Evolutionary conservation across 2,888 invertebrate genomes (phyloP).

Genomic region (Zygothrica quintamaculata): DNA sequence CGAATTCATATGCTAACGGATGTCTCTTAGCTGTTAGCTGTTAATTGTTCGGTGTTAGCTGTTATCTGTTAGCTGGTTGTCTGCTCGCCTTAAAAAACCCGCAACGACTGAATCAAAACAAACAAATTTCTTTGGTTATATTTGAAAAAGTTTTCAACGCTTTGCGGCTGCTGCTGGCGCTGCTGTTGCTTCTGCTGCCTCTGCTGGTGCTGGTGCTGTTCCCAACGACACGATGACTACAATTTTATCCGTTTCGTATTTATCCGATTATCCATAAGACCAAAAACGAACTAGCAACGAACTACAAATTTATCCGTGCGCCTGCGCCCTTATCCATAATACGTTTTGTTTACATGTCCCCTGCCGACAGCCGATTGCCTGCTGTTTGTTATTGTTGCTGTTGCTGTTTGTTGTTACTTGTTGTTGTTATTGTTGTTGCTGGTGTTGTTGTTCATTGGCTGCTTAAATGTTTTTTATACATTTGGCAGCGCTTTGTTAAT

Average conservation of each 20-base stretch:
- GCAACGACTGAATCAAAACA: constrained; percentile 83
- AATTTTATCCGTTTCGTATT: constrained; percentile 45
- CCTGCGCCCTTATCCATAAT: constrained; percentile 42
- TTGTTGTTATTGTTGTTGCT: constrained; percentile 15
- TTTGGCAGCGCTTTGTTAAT: constrained; percentile 52
- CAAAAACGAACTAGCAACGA: background rate
- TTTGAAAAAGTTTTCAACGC: constrained; percentile 59
- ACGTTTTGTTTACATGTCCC: constrained; percentile 64
- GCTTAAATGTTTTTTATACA: constrained; percentile 52
- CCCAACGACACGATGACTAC: too few relatives aligned
- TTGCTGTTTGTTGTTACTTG: constrained; percentile 9
- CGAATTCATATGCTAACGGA: background rate
- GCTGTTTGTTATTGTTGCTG: constrained; percentile 7
- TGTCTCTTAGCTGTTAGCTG: constrained; percentile 3
- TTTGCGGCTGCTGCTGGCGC: constrained; percentile 8
- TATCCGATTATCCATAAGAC: constrained; percentile 56
- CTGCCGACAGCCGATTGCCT: constrained; percentile 39
- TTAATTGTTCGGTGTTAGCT: constrained; percentile 8
- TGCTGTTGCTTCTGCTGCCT: constrained; percentile 17
- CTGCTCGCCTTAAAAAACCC: constrained; percentile 76
- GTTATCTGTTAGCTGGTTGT: constrained; percentile 40
- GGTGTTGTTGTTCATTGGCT: constrained; percentile 30
- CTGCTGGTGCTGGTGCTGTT: constrained; percentile 37
- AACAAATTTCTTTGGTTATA: constrained; percentile 80
- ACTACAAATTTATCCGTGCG: constrained; percentile 58